Percentiles rank a stretch among this genome's conserved stretches.
Evolutionary conservation across 1,140 invertebrate species (phyloP).

Genomic region (Drosophila fuyamai): DNA sequence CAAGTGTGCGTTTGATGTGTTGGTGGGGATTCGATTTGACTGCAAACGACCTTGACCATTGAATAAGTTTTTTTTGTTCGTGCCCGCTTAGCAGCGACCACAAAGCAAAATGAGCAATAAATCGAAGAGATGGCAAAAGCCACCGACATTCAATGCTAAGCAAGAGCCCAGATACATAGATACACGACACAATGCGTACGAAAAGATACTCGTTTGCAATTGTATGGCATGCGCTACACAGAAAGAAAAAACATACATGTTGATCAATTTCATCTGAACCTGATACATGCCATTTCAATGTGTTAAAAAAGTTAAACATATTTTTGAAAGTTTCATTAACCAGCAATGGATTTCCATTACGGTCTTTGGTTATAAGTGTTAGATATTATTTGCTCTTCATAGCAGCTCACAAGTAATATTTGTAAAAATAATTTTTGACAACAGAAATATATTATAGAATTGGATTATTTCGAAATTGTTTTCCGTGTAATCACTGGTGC

Average conservation of each 20-base stretch:
- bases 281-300: too few relatives aligned
- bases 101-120: conserved; percentile 79
- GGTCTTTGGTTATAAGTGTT: too few relatives aligned
- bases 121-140: conserved; percentile 69
- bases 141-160: conserved; percentile 35
- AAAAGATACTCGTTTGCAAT: conserved; percentile 46
- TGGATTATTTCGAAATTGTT: too few relatives aligned
- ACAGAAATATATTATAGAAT: too few relatives aligned
- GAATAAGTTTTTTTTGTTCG: conserved; percentile 62
- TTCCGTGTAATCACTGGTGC: background rate
- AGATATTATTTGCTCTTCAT: too few relatives aligned
- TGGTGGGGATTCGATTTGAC: conserved; percentile 61
- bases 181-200: conserved; percentile 40
- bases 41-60: conserved; percentile 82
- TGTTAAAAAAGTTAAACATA: too few relatives aligned
- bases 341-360: too few relatives aligned
- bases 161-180: conserved; percentile 41
- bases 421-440: too few relatives aligned
- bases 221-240: conserved; percentile 26
- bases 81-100: conserved; percentile 53
- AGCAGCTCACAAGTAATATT: too few relatives aligned
- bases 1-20: conserved; percentile 13
- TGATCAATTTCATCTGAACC: too few relatives aligned
- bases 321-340: too few relatives aligned
- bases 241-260: background rate